These are phyloP conservation scores for Xiphophorus hellerii DNA, from an alignment of 2,113 vertebrate genomes.

Conservation along the genomic window DNA sequence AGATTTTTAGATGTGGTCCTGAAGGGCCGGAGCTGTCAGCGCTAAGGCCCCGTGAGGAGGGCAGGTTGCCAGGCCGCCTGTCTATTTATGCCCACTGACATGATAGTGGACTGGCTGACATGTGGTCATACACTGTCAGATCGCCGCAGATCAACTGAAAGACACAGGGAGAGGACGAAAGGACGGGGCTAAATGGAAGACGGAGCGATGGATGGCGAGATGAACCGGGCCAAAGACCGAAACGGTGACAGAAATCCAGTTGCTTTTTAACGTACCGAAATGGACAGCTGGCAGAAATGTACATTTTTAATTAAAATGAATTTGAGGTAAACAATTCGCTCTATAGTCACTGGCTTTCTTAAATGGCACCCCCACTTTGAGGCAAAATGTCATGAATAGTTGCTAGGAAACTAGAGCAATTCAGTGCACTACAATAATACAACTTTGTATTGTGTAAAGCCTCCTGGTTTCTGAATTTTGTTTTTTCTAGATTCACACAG, in stretches of 20 bases:
- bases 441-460: neutral
- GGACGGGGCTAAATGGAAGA: conserved; percentile 28
- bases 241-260: conserved; percentile 26
- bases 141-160: conserved; percentile 37
- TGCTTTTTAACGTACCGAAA: neutral
- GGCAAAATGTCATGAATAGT: neutral
- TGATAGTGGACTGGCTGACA: conserved; percentile 59
- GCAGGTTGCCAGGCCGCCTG: conserved; percentile 64
- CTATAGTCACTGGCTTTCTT: neutral
- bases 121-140: conserved; percentile 72
- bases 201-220: conserved; percentile 21
- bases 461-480: neutral
- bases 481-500: neutral
- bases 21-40: conserved; percentile 72
- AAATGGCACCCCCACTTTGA: neutral
- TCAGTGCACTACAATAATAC: neutral
- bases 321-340: neutral
- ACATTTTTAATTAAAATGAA: conserved; percentile 3
- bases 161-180: conserved; percentile 14
- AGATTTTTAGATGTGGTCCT: conserved; percentile 72
- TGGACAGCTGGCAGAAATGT: neutral
- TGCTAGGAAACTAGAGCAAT: neutral
- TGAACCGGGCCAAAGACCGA: conserved; percentile 26
- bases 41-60: conserved; percentile 49
- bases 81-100: conserved; percentile 70